Evolutionary conservation across 2,113 vertebrate genomes (phyloP).

Genomic region (Glaucidium brasilianum): DNA sequence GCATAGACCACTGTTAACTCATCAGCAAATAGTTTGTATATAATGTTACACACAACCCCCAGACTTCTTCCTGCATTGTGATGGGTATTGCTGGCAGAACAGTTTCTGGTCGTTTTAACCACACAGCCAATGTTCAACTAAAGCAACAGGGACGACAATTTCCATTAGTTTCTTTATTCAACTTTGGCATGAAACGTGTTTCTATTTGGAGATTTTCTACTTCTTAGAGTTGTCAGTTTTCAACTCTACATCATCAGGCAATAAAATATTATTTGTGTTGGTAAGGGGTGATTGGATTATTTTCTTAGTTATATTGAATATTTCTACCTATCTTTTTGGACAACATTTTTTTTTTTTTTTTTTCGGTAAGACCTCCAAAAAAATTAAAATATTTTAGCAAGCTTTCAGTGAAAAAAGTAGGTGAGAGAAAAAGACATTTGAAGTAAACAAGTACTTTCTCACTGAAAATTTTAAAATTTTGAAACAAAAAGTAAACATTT

Average conservation of each 20-base stretch:
- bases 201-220: background rate
- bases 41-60: background rate
- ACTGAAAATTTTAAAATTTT: background rate
- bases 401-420: background rate
- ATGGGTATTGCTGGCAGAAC: background rate
- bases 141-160: background rate
- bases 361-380: background rate
- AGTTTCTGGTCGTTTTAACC: background rate
- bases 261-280: background rate
- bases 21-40: background rate
- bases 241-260: background rate
- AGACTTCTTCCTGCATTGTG: background rate
- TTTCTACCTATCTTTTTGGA: background rate
- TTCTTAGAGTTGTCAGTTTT: background rate
- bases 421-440: background rate
- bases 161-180: background rate
- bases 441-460: background rate
- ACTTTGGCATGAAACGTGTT: background rate
- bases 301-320: background rate
- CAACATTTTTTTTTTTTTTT: too few relatives aligned
- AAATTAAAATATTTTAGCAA: background rate
- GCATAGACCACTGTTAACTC: background rate
- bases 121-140: background rate
- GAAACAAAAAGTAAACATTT: background rate
- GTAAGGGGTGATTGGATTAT: rapidly evolving